Base-by-base conservation (phyloP, 1,140 invertebrate genomes). In the Sminthurides bifidus region DNA sequence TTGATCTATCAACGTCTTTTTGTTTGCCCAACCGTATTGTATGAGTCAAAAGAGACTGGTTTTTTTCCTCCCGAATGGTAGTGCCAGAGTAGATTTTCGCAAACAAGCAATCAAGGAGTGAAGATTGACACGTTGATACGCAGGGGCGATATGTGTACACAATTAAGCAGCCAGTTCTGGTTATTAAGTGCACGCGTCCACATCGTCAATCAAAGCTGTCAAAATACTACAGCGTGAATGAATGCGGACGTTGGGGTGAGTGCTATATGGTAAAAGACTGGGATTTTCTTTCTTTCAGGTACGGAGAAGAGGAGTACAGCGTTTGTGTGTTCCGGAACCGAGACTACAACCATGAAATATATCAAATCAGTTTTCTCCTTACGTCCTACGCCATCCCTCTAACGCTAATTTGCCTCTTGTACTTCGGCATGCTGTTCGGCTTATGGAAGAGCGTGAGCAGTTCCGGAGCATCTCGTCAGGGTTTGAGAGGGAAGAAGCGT, bases 401-500 rank as follows among this genome's bases (percentile, higher is more conserved):
- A 70, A 78, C 81, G 29, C 73, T 93, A 59, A 93, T 92, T 65
- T 85, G 84, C 67, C 79, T 87, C 40, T 75, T 97, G 38, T 97
- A 97, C 71, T 80, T 93, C 67, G 80, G 85, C 59, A 92, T 97
- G 85, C 72, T 96, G 65, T 79, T 82, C 54, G 78, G 87, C 43
- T 75, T 94, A 54, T 94, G 90, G 90, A 80, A 85, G 68, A 84
- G 81, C 54, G 75, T 73, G 5, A 70, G 68, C 26, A 78, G 81
- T 24, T 84, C 85, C 0, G 84, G 82, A 21, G 82, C 81, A 6
- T 81, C 79, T 29, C 77, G 78, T 1, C 83, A 85, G 66, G 80
- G 77, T 46, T 73, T 87, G 43, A 77, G 87, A 62, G 87, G 88
- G 27, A 91, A 92, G 71, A 84, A 84, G 70, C 77, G 91, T 56